Evolutionary conservation across 2,888 invertebrate species (phyloP).

Genomic region (Orthosia gracilis): DNA sequence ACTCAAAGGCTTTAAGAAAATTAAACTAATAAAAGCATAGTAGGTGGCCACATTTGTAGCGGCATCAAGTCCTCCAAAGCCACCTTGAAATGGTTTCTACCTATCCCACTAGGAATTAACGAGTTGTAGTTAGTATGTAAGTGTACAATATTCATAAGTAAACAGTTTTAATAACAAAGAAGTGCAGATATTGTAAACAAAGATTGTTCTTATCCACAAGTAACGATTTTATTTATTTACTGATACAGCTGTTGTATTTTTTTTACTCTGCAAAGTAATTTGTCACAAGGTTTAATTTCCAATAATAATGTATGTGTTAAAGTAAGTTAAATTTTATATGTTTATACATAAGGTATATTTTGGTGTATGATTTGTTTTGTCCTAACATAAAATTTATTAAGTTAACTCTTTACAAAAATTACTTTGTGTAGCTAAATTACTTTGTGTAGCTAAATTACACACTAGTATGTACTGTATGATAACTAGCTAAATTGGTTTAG

Average conservation of each 20-base stretch:
- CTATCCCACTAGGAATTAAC: not conserved
- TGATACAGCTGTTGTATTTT: slow-evolving; percentile 15
- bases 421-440: too few species aligned
- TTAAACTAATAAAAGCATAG: too few species aligned
- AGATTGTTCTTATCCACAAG: not conserved
- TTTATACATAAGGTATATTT: not conserved
- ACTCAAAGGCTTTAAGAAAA: too few species aligned
- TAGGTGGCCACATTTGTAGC: too few species aligned
- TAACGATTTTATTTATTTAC: slow-evolving; percentile 4
- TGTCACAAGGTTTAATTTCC: slow-evolving; percentile 3
- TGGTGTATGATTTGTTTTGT: not conserved
- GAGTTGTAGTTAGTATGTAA: not conserved
- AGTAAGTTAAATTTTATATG: not conserved
- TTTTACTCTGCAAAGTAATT: not conserved
- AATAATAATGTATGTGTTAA: not conserved
- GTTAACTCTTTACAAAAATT: too few species aligned
- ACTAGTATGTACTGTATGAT: too few species aligned
- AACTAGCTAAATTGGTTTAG: too few species aligned
- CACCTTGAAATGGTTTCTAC: not conserved
- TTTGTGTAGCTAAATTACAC: too few species aligned
- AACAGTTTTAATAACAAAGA: not conserved
- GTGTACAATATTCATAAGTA: not conserved
- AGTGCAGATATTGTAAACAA: slow-evolving; percentile 10
- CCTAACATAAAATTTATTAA: not conserved
- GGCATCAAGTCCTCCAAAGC: too few species aligned